These are phyloP conservation scores for Euborellia annulipes DNA, from an alignment of 1,140 invertebrate genomes.

Conservation along the genomic window DNA sequence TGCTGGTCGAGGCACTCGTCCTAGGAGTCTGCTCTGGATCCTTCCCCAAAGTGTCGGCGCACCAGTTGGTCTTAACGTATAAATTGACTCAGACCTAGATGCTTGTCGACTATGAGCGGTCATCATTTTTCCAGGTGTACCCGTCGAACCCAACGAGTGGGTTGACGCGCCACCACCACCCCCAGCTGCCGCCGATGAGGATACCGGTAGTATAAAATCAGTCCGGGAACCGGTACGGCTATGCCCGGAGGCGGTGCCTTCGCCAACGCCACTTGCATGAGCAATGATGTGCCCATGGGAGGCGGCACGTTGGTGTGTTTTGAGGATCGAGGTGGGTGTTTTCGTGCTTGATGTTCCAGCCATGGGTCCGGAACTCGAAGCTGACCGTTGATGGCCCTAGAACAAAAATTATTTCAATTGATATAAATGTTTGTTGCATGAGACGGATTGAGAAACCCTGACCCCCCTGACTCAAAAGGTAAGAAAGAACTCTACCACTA, in stretches of 20 bases:
- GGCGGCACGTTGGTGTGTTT: constrained; percentile 54
- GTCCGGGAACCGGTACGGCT: constrained; percentile 67
- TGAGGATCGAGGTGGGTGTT: constrained; percentile 2
- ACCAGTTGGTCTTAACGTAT: constrained; percentile 59
- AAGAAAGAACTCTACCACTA: too few relatives aligned
- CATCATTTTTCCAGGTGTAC: background rate
- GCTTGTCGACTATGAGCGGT: constrained; percentile 31
- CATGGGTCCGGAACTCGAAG: background rate
- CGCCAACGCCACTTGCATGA: constrained; percentile 7
- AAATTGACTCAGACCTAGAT: constrained; percentile 68
- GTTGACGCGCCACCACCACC: constrained; percentile 18
- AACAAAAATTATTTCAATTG: too few relatives aligned
- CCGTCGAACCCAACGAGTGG: background rate
- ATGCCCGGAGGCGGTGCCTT: constrained; percentile 34
- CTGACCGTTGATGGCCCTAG: too few relatives aligned
- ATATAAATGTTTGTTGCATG: too few relatives aligned
- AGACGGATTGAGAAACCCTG: too few relatives aligned
- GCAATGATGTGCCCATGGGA: constrained; percentile 42
- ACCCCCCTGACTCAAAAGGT: too few relatives aligned
- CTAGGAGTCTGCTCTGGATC: constrained; percentile 39
- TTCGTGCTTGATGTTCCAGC: background rate
- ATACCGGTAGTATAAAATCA: constrained; percentile 61
- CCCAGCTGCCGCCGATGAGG: too few relatives aligned
- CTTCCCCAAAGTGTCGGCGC: constrained; percentile 50
- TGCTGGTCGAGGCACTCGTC: constrained; percentile 22